Conservation (phyloP, 2,797 vertebrate genomes). For the Oreochromis grahami region DNA sequence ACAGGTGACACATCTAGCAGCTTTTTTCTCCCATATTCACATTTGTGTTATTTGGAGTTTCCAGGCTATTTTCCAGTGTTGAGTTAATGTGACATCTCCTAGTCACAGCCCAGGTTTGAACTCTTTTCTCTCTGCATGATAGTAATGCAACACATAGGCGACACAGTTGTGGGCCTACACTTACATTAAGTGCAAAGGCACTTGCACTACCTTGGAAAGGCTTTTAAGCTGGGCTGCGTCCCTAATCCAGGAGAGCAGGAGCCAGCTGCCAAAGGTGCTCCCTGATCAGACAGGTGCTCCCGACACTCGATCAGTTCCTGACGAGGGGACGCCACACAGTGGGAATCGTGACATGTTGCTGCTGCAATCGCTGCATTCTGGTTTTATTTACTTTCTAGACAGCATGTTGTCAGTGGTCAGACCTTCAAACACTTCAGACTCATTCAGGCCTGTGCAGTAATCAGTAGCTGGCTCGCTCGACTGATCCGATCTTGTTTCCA, state of each 20-base stretch:
- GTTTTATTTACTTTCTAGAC: neutral
- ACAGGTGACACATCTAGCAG: conserved; percentile 71
- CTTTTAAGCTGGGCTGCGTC: neutral
- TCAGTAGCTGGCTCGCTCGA: neutral
- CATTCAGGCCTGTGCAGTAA: neutral
- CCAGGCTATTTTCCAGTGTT: neutral
- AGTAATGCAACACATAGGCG: neutral
- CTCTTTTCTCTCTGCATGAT: neutral
- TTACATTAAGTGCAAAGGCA: neutral
- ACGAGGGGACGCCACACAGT: neutral
- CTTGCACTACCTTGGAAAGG: neutral
- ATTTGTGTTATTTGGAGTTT: neutral
- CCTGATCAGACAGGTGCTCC: neutral
- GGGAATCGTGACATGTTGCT: neutral
- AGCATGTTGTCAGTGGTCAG: neutral
- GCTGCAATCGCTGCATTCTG: neutral
- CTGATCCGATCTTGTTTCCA: neutral
- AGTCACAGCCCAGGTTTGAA: neutral
- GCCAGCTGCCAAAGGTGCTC: neutral
- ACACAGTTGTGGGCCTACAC: neutral
- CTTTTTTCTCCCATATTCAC: neutral
- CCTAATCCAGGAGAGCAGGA: neutral
- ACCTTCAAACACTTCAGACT: neutral
- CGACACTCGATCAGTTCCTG: neutral
- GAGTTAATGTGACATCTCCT: neutral